Percentiles rank a stretch among this genome's conserved stretches.
Conservation (phyloP, 2,888 invertebrate genomes). For the Pristionchus maxplancki region DNA sequence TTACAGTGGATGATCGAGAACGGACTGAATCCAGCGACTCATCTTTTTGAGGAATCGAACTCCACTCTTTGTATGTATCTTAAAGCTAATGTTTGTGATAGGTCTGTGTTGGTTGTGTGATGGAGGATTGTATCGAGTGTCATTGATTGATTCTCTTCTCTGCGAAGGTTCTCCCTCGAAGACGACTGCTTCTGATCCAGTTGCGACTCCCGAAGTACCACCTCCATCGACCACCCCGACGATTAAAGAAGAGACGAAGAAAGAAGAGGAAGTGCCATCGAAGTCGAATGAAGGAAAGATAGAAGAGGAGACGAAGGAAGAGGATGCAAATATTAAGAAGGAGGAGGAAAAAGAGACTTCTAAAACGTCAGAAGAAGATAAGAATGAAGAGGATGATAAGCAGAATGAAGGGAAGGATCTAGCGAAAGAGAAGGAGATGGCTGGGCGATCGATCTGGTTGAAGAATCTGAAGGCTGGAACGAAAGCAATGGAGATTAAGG, state of each 20-base stretch:
- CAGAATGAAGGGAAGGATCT: background rate
- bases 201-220: background rate
- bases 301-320: background rate
- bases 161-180: conserved; percentile 42
- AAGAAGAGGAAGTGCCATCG: background rate
- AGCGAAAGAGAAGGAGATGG: conserved; percentile 50
- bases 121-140: background rate
- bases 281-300: background rate
- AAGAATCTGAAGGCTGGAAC: conserved; percentile 48
- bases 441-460: conserved; percentile 47
- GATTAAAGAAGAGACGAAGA: background rate
- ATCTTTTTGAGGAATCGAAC: conserved; percentile 26
- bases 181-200: background rate
- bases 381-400: conserved; percentile 20
- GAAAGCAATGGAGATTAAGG: conserved; percentile 50
- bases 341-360: background rate
- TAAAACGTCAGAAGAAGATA: background rate
- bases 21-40: background rate
- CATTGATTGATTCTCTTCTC: conserved; percentile 34
- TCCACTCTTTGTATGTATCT: conserved; percentile 35
- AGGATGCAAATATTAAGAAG: background rate
- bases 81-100: background rate
- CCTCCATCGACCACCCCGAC: background rate
- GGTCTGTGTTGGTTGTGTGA: background rate
- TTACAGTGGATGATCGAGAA: conserved; percentile 44